phyloP scores from a whole-genome alignment of 1,140 invertebrate genomes.

The Anthonomus grandis region DNA sequence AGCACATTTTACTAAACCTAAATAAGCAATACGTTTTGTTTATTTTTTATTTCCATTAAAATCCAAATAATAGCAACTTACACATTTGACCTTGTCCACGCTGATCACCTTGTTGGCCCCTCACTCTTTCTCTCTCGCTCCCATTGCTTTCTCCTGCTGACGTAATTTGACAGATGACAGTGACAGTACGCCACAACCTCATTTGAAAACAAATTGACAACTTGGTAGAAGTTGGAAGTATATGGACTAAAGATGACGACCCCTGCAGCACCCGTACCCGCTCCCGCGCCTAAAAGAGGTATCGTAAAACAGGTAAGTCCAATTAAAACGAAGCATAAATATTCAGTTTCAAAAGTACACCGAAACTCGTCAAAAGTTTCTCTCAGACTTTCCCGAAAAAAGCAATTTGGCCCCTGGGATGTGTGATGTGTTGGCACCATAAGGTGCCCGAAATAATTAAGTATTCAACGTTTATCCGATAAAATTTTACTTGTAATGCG shows the following conservation, averaged over 20 bases:
- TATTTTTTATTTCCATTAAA: no score
- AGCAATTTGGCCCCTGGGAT: constrained; percentile 1
- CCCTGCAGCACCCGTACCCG: constrained; percentile 48
- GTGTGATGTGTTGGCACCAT: constrained; percentile 35
- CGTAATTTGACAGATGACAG: no score
- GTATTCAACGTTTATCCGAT: background rate
- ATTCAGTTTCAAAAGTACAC: background rate
- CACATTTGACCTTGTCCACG: no score
- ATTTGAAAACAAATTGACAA: no score
- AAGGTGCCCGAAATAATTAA: constrained; percentile 19
- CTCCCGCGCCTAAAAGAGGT: constrained; percentile 50
- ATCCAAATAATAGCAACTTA: no score
- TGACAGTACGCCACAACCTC: no score
- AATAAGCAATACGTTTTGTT: no score
- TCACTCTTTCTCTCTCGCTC: no score
- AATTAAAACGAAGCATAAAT: constrained; percentile 7
- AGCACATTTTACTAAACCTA: no score
- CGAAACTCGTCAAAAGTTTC: constrained; percentile 5
- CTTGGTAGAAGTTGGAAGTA: no score
- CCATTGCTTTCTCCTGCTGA: no score
- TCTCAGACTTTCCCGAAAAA: constrained; percentile 14
- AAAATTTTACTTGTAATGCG: background rate
- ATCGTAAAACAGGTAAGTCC: constrained; percentile 58
- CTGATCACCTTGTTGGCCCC: no score
- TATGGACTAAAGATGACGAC: constrained; percentile 50